These are phyloP conservation scores for Numenius phaeopus DNA, from an alignment of 2,797 vertebrate genomes.

Conservation along the genomic window DNA sequence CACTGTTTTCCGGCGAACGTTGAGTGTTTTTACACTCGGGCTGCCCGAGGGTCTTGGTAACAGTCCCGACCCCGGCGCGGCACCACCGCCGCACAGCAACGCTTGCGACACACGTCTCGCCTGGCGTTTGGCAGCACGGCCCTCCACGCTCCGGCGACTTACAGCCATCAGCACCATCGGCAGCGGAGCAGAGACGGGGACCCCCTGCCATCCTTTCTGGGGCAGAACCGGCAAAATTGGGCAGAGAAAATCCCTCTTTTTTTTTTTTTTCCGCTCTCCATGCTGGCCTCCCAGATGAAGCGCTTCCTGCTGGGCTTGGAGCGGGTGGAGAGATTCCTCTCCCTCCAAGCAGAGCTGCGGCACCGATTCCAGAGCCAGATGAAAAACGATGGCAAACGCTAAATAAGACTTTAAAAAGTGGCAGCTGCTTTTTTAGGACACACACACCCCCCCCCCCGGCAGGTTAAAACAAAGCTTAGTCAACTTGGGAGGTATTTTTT, in stretches of 20 bases:
- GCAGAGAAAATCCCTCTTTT: slow-evolving; percentile 41
- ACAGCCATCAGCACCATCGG: slow-evolving; percentile 31
- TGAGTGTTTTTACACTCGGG: not conserved
- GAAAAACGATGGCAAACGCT: slow-evolving; percentile 52
- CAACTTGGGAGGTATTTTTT: not conserved
- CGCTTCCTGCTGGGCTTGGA: slow-evolving; percentile 59
- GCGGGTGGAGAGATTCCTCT: slow-evolving; percentile 56
- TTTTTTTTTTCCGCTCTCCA: slow-evolving; percentile 38
- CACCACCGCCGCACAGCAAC: not conserved
- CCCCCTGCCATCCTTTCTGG: not conserved
- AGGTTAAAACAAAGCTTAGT: slow-evolving; percentile 30
- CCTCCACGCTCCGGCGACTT: slow-evolving; percentile 50
- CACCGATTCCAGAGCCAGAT: slow-evolving; percentile 25
- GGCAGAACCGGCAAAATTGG: not conserved
- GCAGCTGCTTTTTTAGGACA: slow-evolving; percentile 44
- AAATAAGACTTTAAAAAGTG: slow-evolving; percentile 40
- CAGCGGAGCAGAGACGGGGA: slow-evolving; percentile 49
- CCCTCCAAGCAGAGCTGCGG: slow-evolving; percentile 46
- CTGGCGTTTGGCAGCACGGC: slow-evolving; percentile 28
- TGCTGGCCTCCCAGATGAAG: slow-evolving; percentile 63
- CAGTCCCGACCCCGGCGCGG: slow-evolving; percentile 25
- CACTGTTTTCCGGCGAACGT: not conserved
- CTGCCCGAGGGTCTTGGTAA: slow-evolving; percentile 14
- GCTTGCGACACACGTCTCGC: slow-evolving; percentile 19
- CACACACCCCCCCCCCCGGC: not conserved